Base-by-base conservation (phyloP, 1,140 invertebrate species). In the Penaeus vannamei region DNA sequence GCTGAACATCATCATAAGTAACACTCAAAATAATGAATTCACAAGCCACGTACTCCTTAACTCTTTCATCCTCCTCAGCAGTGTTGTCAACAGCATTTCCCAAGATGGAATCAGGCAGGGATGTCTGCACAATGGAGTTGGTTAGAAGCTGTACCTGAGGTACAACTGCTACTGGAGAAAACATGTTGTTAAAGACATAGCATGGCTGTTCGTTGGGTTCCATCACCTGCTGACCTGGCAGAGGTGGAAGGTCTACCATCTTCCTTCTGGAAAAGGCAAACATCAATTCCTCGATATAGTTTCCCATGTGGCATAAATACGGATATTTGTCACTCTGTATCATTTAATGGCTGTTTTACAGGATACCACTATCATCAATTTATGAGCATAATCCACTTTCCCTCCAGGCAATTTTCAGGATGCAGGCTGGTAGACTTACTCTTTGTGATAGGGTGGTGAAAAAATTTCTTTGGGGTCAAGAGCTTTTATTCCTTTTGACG, bases 11-110 rank as follows among this genome's bases (percentile, higher is more conserved):
- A 76, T 20, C 1, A 76, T 20, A 76, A 32, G 29, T 32, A 79
- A 42, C 20, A 22, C 14, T 36, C 42, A 36, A 79, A 23, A 29
- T 7, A 26, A 59, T 26, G 59, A 59, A 59, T 53, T n/a, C 60
- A 32, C 4, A 22, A 83, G 20, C 26, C 14, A 87, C 86, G 66
- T 59, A 87, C 86, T 87, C 86, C 77, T 87, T 80, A 36, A 87
- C 76, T 69, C 60, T 82, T 19, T 66, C 61, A 82, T 82, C 79
- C 26, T 81, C 62, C 12, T 87, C 79, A 12, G 29, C 61, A 10
- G 86, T 46, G 42, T 53, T 82, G 8, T 82, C 32, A 3, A 1
- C 60, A 36, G 79, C 79, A 7, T 26, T 22, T 0, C 66, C 79
- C 20, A 81, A n/a, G 42, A 87, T 32, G 60, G 60, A 8, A 10